phyloP scores from a whole-genome alignment of 2,113 vertebrate species.

The Oriolus oriolus region DNA sequence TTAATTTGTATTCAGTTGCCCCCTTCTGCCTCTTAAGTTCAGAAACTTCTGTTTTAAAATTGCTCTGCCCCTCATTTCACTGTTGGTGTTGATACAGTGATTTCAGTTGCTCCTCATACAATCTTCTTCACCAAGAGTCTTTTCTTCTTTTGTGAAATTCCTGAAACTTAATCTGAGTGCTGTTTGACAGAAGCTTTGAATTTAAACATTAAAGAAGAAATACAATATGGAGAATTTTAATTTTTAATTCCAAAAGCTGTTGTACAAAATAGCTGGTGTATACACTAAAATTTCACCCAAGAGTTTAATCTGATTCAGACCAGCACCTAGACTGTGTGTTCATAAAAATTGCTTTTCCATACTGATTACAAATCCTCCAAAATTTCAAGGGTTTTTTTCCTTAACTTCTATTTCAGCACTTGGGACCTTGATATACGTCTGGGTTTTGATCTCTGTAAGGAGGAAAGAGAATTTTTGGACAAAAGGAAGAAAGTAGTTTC shows the following conservation, averaged over 20 bases:
- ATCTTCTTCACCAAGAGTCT: background rate
- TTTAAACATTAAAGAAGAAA: background rate
- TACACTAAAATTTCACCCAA: background rate
- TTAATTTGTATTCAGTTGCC: background rate
- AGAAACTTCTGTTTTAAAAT: background rate
- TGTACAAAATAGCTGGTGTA: background rate
- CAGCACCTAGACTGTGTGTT: background rate
- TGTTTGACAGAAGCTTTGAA: background rate
- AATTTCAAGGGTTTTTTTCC: rapidly evolving
- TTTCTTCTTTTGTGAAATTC: background rate
- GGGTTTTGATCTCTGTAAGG: constrained; percentile 78
- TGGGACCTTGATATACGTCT: constrained; percentile 77
- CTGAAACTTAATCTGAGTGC: background rate
- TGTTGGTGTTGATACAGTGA: background rate
- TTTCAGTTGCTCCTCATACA: background rate
- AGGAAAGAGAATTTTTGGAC: constrained; percentile 77
- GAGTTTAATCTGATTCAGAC: background rate
- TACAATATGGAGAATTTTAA: background rate
- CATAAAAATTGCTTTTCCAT: background rate
- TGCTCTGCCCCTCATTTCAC: background rate
- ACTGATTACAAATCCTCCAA: background rate
- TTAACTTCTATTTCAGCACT: constrained; percentile 43
- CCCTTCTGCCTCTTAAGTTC: background rate
- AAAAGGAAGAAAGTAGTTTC: constrained; percentile 75
- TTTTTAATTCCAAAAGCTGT: background rate